A percentile compares a stretch with the other conserved stretches of the same genome.
These are phyloP conservation scores for Invenusta paracnida DNA, from an alignment of 2,888 invertebrate genomes.

Conservation along the genomic window DNA sequence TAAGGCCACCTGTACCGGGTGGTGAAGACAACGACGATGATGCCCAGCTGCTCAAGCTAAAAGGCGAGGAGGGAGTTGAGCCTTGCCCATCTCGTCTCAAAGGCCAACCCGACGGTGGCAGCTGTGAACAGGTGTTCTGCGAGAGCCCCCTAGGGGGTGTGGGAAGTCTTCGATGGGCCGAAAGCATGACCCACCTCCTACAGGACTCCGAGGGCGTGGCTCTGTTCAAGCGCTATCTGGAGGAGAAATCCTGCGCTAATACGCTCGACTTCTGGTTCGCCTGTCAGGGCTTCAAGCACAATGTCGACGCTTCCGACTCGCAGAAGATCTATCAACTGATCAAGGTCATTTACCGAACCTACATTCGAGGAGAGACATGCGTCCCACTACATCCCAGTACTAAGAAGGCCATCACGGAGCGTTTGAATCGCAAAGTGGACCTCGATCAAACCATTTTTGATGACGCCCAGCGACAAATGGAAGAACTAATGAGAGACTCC, in stretches of 20 bases:
- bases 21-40: not conserved
- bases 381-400: slow-evolving; percentile 77
- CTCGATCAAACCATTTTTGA: slow-evolving; percentile 78
- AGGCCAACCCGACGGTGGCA: not conserved
- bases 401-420: slow-evolving; percentile 72
- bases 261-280: slow-evolving; percentile 76
- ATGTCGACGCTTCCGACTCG: slow-evolving; percentile 63
- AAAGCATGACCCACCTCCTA: slow-evolving; percentile 75
- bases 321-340: slow-evolving; percentile 68
- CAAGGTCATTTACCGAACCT: slow-evolving; percentile 65
- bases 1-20: not conserved
- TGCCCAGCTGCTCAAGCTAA: no score
- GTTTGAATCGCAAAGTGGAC: slow-evolving; percentile 64
- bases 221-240: slow-evolving; percentile 68
- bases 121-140: not conserved
- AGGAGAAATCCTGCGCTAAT: slow-evolving; percentile 55
- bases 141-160: not conserved
- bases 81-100: not conserved
- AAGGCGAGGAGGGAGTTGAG: no score
- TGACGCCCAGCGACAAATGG: slow-evolving; percentile 75
- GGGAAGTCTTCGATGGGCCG: slow-evolving; percentile 68
- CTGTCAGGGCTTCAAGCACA: slow-evolving; percentile 57
- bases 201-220: slow-evolving; percentile 83
- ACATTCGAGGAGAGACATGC: slow-evolving; percentile 65
- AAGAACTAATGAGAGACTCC: slow-evolving; percentile 76